Evolutionary conservation across 2,797 vertebrate species (phyloP), one percentile per base, ranked within the genome.

Genomic region (Xiphorhynchus erythropygius): DNA sequence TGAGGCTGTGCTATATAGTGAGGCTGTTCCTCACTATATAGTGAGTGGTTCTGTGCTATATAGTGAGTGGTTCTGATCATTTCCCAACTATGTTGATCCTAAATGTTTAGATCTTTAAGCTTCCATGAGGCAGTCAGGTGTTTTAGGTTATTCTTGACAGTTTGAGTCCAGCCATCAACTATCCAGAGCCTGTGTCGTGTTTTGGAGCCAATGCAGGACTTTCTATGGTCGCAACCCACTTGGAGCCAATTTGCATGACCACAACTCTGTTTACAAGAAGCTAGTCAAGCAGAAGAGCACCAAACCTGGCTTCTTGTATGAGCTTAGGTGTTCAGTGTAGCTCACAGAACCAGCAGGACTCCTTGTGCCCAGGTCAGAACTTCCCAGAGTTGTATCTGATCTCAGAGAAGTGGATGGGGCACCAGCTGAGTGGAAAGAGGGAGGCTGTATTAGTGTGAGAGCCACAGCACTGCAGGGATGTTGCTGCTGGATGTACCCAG

Each of bases 291-390:
- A 71, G 67, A 49, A 60, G 59, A 57, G 49, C 69, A 28, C 50
- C 59, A 84, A 70, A 49, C 32, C 46, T 69, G 67, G n/a, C 27
- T 76, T 39, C 41, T 52, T 32, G 5, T 15, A 27, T 0, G 0
- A 22, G 33, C 63, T 18, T 5, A 14, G 18, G 15, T 14, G 11
- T 25, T 42, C 12, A 5, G 18, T 11, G 42, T 35, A 39, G 19
- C 44, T 78, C 2, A 0, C 13, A n/a, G 65, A 68, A 17, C 19
- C 6, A 4, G 18, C 30, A 32, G 47, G 23, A 18, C 14, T 89
- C 27, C 39, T 42, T 0, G 0, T 56, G 27, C n/a, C 41, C 39
- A 46, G n/a, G 11, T 5, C 62, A 2, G 3, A 35, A 8, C 10
- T 76, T 56, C 21, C 50, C 10, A 13, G 60, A 49, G 56, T 39